Conservation (phyloP, 2,888 invertebrate genomes). For the Chouioia cunea region DNA sequence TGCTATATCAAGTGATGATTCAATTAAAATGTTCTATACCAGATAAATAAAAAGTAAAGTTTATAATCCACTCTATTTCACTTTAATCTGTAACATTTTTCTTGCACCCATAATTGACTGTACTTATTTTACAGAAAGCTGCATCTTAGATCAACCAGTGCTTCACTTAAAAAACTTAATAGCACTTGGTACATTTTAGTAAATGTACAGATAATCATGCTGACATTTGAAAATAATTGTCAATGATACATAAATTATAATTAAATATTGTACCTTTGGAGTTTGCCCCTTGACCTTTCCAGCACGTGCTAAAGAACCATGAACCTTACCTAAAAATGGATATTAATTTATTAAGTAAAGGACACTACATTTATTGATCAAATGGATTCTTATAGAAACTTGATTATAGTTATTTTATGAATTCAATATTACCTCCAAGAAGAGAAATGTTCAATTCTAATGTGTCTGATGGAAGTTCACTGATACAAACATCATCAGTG, state of each 20-base stretch:
- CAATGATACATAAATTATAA: not conserved
- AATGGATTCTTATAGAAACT: no score
- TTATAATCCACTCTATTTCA: conserved; percentile 54
- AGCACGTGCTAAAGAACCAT: conserved; percentile 99
- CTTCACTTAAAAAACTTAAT: conserved; percentile 16
- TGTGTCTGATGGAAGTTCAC: conserved; percentile 76
- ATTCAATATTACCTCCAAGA: conserved; percentile 83
- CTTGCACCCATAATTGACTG: conserved; percentile 56
- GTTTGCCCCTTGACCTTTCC: conserved; percentile 97
- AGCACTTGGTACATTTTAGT: conserved; percentile 30
- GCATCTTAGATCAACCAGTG: conserved; percentile 45
- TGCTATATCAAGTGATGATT: not conserved
- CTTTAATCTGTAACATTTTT: conserved; percentile 58
- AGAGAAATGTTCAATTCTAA: conserved; percentile 87
- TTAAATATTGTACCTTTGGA: conserved; percentile 70
- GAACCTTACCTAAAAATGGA: no score
- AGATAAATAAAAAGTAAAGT: conserved; percentile 59
- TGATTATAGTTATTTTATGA: no score
- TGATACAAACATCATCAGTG: conserved; percentile 77
- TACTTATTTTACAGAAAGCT: conserved; percentile 13
- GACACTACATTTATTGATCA: no score
- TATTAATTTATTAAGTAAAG: no score
- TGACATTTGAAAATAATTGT: no score
- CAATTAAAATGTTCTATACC: conserved; percentile 47
- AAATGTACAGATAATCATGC: no score